These are phyloP conservation scores for Protodeltote pygarga DNA, from an alignment of 2,888 invertebrate species.

Conservation along the genomic window DNA sequence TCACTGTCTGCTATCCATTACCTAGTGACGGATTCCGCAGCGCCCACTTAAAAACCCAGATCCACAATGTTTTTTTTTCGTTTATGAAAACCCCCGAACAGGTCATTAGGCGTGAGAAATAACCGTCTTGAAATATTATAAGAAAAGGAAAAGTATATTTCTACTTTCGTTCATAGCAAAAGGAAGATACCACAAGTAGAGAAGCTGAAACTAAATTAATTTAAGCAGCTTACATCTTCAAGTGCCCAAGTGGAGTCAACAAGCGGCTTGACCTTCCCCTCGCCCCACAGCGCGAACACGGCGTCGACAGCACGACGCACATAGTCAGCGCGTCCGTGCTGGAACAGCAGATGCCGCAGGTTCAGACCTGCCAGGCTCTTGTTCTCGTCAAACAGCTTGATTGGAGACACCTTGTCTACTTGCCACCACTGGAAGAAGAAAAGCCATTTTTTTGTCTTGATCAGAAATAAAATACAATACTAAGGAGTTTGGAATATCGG, in stretches of 20 bases:
- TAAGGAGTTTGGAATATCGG: too few species aligned
- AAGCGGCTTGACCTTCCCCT: conserved; percentile 93
- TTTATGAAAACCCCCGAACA: too few species aligned
- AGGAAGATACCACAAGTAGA: neutral
- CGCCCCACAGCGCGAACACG: conserved; percentile 91
- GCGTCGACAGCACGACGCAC: conserved; percentile 90
- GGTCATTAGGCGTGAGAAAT: too few species aligned
- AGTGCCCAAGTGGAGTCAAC: conserved; percentile 95
- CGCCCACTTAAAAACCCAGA: too few species aligned
- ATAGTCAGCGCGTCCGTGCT: conserved; percentile 90
- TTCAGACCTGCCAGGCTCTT: conserved; percentile 94
- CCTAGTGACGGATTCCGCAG: too few species aligned
- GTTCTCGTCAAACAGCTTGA: conserved; percentile 96
- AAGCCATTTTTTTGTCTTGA: too few species aligned
- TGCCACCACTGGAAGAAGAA: conserved; percentile 94
- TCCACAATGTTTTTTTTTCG: too few species aligned
- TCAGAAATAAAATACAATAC: too few species aligned
- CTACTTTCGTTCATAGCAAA: neutral
- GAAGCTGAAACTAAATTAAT: neutral
- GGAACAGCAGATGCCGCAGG: conserved; percentile 93
- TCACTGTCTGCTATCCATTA: too few species aligned
- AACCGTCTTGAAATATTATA: too few species aligned
- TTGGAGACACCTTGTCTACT: conserved; percentile 95
- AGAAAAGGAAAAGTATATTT: too few species aligned
- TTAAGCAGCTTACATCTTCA: conserved; percentile 90